Conservation (phyloP, 2,797 vertebrate genomes). For the Carcharodon carcharias region DNA sequence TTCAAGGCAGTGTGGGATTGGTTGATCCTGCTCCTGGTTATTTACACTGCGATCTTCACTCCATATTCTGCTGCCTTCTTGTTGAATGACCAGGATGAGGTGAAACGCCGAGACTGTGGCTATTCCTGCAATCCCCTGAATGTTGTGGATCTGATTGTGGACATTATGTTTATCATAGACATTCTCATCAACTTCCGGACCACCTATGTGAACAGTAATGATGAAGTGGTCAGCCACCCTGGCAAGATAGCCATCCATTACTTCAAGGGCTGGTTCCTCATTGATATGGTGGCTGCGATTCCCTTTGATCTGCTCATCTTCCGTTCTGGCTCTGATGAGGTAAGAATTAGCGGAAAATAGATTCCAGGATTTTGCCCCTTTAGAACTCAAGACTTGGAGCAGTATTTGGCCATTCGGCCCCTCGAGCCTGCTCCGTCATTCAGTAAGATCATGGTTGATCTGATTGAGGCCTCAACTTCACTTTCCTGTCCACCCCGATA, state of each 20-base stretch:
- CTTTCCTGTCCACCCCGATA: no score
- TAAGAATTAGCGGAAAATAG: conserved; percentile 44
- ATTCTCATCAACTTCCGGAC: conserved; percentile 97
- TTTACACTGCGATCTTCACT: conserved; percentile 94
- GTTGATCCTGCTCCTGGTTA: conserved; percentile 93
- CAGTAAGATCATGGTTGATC: no score
- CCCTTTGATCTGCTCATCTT: conserved; percentile 97
- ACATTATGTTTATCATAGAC: conserved; percentile 97
- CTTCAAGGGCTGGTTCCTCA: conserved; percentile 99
- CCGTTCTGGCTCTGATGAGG: conserved; percentile 87
- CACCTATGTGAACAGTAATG: conserved; percentile 92
- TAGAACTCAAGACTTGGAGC: not conserved
- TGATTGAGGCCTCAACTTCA: no score
- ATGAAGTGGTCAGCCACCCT: conserved; percentile 95
- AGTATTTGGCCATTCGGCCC: not conserved
- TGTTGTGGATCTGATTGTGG: conserved; percentile 92
- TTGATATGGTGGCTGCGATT: conserved; percentile 94
- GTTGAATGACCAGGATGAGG: conserved; percentile 84
- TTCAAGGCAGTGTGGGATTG: conserved; percentile 99
- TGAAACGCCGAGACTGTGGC: conserved; percentile 72
- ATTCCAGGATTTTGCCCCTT: not conserved
- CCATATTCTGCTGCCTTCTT: conserved; percentile 95
- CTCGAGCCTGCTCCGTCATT: no score
- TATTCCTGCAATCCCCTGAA: conserved; percentile 93
- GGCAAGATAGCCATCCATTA: conserved; percentile 88